Percentiles rank a stretch among this genome's conserved stretches.
Conservation (phyloP, 2,113 vertebrate species). For the Brachirus orientalis region DNA sequence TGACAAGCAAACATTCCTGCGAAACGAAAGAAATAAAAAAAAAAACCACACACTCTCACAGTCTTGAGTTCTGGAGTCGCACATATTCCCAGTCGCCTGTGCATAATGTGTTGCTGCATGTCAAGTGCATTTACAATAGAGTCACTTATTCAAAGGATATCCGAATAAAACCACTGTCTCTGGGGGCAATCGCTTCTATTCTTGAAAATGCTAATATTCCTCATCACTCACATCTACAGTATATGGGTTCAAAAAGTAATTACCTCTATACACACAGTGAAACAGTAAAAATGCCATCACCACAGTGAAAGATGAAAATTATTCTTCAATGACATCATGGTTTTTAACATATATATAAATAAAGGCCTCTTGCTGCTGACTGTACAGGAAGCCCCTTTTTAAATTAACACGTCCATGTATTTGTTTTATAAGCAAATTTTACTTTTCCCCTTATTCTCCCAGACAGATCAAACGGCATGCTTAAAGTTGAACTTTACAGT, state of each 20-base stretch:
- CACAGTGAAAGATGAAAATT: background rate
- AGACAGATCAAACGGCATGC: conserved; percentile 29
- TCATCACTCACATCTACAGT: background rate
- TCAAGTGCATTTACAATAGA: too few relatives aligned
- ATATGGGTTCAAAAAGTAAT: background rate
- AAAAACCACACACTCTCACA: conserved; percentile 12
- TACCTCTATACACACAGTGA: background rate
- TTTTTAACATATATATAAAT: conserved; percentile 6
- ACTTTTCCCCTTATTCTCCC: conserved; percentile 15
- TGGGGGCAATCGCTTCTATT: background rate
- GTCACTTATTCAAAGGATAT: too few relatives aligned
- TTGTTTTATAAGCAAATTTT: background rate
- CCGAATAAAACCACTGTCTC: background rate
- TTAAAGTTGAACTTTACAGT: conserved; percentile 12
- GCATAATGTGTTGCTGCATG: background rate
- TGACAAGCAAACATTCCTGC: conserved; percentile 77
- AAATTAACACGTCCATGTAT: background rate
- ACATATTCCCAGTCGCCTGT: conserved; percentile 51
- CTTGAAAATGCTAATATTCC: conserved; percentile 1
- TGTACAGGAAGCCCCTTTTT: background rate
- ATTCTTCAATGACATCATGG: background rate
- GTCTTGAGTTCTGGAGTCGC: conserved; percentile 60
- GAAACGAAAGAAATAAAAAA: background rate
- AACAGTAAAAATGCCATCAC: conserved; percentile 6
- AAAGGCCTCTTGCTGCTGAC: background rate